These are phyloP conservation scores for Plemyria rubiginata DNA, from an alignment of 2,888 invertebrate genomes.

Conservation along the genomic window DNA sequence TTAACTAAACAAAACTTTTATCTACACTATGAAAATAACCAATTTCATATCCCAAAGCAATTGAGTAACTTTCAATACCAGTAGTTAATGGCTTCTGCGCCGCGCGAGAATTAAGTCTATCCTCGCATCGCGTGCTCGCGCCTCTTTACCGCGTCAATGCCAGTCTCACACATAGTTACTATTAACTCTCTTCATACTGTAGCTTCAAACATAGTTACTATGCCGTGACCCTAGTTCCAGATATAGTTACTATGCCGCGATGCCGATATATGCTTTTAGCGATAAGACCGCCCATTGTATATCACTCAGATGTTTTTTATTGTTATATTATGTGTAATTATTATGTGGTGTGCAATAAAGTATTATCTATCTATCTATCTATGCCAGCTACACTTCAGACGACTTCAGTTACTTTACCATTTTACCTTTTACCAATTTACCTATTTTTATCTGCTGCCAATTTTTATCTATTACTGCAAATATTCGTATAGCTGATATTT, in stretches of 20 bases:
- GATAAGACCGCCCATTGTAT: too few species aligned
- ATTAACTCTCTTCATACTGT: background rate
- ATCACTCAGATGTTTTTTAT: too few species aligned
- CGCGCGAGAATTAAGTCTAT: constrained; percentile 37
- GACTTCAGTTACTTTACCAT: too few species aligned
- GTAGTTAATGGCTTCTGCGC: constrained; percentile 19
- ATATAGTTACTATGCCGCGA: background rate
- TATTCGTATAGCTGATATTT: too few species aligned
- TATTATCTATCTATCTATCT: too few species aligned
- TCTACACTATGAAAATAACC: constrained; percentile 7
- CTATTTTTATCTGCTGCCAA: too few species aligned
- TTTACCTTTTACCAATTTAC: too few species aligned
- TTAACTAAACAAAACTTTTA: background rate
- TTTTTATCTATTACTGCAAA: too few species aligned
- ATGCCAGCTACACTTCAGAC: too few species aligned
- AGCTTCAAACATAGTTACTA: background rate
- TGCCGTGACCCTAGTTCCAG: background rate
- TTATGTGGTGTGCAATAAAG: too few species aligned
- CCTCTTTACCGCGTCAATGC: constrained; percentile 48
- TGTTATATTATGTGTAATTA: too few species aligned
- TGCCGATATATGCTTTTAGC: too few species aligned
- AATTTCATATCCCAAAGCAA: constrained; percentile 14
- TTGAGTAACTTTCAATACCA: constrained; percentile 24
- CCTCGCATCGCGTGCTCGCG: constrained; percentile 60
- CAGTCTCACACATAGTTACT: constrained; percentile 55